Conservation (phyloP, 2,888 invertebrate genomes). For the Amblyteles armatorius region DNA sequence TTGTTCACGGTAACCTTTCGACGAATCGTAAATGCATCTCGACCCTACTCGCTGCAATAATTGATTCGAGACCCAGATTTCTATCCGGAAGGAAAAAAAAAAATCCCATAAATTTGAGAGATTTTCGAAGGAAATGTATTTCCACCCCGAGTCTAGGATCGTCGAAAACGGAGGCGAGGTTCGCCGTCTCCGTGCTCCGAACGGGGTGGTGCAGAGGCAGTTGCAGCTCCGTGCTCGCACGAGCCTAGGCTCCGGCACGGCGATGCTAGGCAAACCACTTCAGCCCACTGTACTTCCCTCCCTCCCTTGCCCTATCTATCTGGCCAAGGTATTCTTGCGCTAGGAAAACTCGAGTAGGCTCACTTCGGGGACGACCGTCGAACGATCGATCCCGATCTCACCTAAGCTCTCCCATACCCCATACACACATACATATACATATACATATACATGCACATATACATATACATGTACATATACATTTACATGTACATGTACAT, state of each 20-base stretch:
- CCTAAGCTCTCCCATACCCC: constrained; percentile 6
- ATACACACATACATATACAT: background rate
- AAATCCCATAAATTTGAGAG: background rate
- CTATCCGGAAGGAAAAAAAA: background rate
- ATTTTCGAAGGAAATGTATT: constrained; percentile 26
- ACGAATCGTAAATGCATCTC: too few species aligned
- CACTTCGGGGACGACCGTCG: constrained; percentile 74
- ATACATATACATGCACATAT: background rate
- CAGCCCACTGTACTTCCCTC: constrained; percentile 63
- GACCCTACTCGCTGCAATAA: too few species aligned
- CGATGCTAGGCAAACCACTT: constrained; percentile 71
- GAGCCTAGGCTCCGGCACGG: constrained; percentile 49
- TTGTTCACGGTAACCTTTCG: too few species aligned
- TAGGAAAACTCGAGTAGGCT: constrained; percentile 80
- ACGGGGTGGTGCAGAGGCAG: constrained; percentile 1
- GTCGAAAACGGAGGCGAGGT: constrained; percentile 34
- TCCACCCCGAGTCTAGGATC: constrained; percentile 12
- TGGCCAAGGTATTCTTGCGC: constrained; percentile 80
- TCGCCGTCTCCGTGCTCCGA: constrained; percentile 46
- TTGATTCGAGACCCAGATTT: too few species aligned
- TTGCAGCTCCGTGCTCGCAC: constrained; percentile 34
- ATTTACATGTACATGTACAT: background rate
- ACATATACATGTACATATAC: constrained; percentile 10
- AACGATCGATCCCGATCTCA: constrained; percentile 80
- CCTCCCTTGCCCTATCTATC: constrained; percentile 58